These are phyloP conservation scores for Poeciliopsis retropinna DNA, from an alignment of 2,113 vertebrate species.

Conservation along the genomic window DNA sequence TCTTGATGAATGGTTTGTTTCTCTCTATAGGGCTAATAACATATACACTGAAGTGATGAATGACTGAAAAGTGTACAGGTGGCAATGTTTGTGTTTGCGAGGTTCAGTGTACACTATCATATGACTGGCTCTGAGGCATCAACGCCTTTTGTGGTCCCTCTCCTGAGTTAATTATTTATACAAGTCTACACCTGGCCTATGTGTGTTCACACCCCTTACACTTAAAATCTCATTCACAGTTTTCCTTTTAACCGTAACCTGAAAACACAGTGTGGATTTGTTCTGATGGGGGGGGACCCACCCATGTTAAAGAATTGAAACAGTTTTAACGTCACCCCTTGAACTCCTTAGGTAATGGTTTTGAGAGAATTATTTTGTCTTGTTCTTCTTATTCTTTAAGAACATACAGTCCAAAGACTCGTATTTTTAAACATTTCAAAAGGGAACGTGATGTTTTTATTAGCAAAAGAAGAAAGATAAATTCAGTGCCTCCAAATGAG, in stretches of 20 bases:
- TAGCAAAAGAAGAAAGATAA: too few species aligned
- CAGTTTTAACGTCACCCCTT: neutral
- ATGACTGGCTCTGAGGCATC: slow-evolving; percentile 26
- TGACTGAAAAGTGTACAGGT: neutral
- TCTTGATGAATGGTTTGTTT: neutral
- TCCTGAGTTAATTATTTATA: slow-evolving; percentile 56
- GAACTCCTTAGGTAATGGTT: neutral
- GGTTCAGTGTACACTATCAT: slow-evolving; percentile 21
- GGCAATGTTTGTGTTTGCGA: neutral
- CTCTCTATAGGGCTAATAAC: neutral
- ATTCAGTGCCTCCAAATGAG: too few species aligned
- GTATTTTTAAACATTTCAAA: too few species aligned
- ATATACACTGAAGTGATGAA: neutral
- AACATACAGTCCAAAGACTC: too few species aligned
- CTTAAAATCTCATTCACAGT: slow-evolving; percentile 20
- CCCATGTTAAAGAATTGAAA: neutral
- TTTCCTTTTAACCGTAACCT: slow-evolving; percentile 29
- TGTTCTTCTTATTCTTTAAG: too few species aligned
- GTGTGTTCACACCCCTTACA: slow-evolving; percentile 16
- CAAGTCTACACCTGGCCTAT: slow-evolving; percentile 24
- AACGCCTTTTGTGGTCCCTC: slow-evolving; percentile 35
- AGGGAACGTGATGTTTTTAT: too few species aligned
- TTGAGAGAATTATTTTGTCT: neutral
- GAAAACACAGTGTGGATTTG: neutral
- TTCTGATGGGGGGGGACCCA: neutral